phyloP scores from a whole-genome alignment of 2,888 invertebrate genomes.

The Holacanthella duospinosa region DNA sequence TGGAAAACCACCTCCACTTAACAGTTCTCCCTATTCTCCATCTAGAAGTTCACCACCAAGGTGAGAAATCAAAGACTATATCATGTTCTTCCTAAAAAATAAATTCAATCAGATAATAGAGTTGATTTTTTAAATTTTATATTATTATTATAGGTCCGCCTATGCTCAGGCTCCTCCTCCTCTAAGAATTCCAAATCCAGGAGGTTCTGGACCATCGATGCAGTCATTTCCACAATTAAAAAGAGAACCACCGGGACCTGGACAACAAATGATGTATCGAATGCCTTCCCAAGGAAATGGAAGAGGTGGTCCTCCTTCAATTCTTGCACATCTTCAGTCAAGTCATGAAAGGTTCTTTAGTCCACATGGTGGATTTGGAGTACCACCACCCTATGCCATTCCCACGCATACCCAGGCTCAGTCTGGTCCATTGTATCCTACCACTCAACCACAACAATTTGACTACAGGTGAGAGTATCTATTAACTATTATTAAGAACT shows the following conservation, averaged over 20 bases:
- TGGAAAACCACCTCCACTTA: conserved; percentile 36
- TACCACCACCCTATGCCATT: conserved; percentile 27
- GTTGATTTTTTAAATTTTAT: neutral
- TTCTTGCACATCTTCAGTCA: conserved; percentile 16
- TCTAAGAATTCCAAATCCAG: conserved; percentile 34
- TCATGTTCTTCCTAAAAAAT: no score
- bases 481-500: no score
- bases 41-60: conserved; percentile 6
- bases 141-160: neutral
- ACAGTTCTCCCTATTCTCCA: conserved; percentile 22
- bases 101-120: neutral
- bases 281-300: conserved; percentile 17
- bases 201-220: conserved; percentile 18
- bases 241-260: conserved; percentile 19
- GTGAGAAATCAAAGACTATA: no score
- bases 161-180: conserved; percentile 21
- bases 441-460: conserved; percentile 23
- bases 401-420: no score
- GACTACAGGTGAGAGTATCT: conserved; percentile 35
- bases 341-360: conserved; percentile 27
- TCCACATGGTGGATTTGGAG: conserved; percentile 20
- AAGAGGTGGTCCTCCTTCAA: conserved; percentile 11
- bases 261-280: conserved; percentile 18
- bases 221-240: conserved; percentile 36
- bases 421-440: conserved; percentile 25